phyloP scores from a whole-genome alignment of 53 echinoderm and acorn worm genomes.

The Hippasteria phrygiana region DNA sequence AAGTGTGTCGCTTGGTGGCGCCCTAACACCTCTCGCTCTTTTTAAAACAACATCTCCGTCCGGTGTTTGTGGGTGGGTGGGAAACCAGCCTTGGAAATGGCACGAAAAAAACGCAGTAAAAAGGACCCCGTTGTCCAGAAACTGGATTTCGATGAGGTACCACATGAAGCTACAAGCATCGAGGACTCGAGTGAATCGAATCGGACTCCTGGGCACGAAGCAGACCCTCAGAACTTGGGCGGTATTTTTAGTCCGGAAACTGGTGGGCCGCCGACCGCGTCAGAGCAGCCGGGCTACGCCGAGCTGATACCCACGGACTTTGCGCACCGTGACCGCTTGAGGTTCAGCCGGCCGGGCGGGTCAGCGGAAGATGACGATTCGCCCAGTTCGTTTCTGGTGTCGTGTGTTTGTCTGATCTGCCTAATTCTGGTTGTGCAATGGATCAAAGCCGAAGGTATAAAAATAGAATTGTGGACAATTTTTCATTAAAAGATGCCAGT shows the following conservation, averaged over 20 bases:
- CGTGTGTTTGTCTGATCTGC: constrained; percentile 32
- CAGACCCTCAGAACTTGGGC: not conserved
- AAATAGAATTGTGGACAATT: not conserved
- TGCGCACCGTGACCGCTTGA: constrained; percentile 59
- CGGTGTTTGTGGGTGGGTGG: not conserved
- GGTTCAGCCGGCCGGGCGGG: constrained; percentile 19
- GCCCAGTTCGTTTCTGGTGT: constrained; percentile 26
- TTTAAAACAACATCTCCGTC: not conserved
- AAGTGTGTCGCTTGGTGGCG: constrained; percentile 44
- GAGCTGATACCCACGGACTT: constrained; percentile 60
- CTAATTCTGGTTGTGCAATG: constrained; percentile 51
- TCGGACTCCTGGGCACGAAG: not conserved
- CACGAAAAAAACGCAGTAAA: constrained; percentile 42
- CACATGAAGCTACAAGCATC: not conserved
- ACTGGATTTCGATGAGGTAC: constrained; percentile 23
- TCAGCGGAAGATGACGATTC: not conserved
- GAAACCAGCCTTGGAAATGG: constrained; percentile 16
- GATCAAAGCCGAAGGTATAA: constrained; percentile 46
- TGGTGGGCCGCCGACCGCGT: constrained; percentile 50
- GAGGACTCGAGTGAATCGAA: not conserved
- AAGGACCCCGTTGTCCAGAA: constrained; percentile 46
- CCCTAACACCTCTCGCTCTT: not conserved
- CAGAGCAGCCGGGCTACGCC: constrained; percentile 41
- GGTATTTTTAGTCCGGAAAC: constrained; percentile 14
- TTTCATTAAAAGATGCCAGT: not conserved